phyloP scores from a whole-genome alignment of 1,140 invertebrate species.

The Drosophila ironensis region DNA sequence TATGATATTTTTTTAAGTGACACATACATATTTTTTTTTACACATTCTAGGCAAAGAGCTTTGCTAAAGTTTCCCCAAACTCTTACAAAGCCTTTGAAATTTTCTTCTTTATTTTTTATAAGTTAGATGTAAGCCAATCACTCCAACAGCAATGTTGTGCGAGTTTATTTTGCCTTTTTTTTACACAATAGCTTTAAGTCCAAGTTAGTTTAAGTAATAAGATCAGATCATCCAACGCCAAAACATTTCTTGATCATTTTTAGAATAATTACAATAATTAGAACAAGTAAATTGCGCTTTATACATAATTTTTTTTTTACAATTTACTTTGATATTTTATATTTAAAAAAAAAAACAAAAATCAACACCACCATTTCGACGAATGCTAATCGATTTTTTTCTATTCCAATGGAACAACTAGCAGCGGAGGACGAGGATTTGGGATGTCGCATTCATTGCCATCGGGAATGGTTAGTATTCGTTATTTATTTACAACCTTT shows the following conservation, averaged over 20 bases:
- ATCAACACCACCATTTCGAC: conserved; percentile 43
- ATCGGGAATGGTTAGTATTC: conserved; percentile 81
- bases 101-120: background rate
- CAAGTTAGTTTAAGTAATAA: conserved; percentile 19
- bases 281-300: conserved; percentile 54
- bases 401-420: conserved; percentile 28
- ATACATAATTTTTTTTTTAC: no score
- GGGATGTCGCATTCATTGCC: conserved; percentile 82
- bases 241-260: conserved; percentile 39
- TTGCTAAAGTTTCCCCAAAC: conserved; percentile 2
- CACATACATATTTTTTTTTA: conserved; percentile 5
- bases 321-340: no score
- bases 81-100: background rate
- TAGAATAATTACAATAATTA: conserved; percentile 25
- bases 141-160: no score
- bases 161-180: conserved; percentile 3
- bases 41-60: background rate
- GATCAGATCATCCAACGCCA: conserved; percentile 30
- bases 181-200: conserved; percentile 28
- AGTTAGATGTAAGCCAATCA: background rate
- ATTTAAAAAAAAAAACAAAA: no score
- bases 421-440: conserved; percentile 81
- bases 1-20: conserved; percentile 24
- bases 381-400: conserved; percentile 51
- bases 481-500: background rate